These are phyloP conservation scores for Heliothis peltigera DNA, from an alignment of 2,888 invertebrate species.

Conservation along the genomic window DNA sequence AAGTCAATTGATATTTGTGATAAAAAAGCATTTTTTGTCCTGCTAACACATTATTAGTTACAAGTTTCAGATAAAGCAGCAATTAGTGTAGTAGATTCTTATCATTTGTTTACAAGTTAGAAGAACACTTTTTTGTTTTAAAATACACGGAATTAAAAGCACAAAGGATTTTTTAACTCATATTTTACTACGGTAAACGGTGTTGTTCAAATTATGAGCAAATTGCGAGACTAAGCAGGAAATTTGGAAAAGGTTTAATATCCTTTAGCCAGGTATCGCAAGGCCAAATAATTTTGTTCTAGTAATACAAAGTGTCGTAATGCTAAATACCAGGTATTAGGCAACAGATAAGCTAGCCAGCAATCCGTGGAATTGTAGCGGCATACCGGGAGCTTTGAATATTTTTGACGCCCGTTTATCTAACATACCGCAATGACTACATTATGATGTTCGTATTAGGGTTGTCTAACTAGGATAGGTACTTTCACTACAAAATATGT, in stretches of 20 bases:
- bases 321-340: conserved; percentile 18
- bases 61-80: conserved; percentile 28
- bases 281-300: conserved; percentile 12
- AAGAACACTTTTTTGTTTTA: conserved; percentile 23
- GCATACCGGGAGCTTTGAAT: conserved; percentile 42
- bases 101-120: conserved; percentile 17
- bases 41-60: conserved; percentile 26
- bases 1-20: conserved; percentile 41
- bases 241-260: conserved; percentile 20
- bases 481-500: not conserved
- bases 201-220: not conserved
- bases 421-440: conserved; percentile 43
- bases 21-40: conserved; percentile 35
- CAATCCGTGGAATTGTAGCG: conserved; percentile 25
- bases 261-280: not conserved
- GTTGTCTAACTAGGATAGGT: conserved; percentile 18
- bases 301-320: conserved; percentile 8
- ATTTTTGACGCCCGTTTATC: conserved; percentile 49
- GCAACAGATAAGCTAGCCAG: conserved; percentile 29
- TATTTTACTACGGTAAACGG: not conserved
- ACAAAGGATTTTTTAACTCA: not conserved
- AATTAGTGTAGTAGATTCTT: conserved; percentile 23
- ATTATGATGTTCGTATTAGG: conserved; percentile 38
- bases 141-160: not conserved
- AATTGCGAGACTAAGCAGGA: conserved; percentile 5